Evolutionary conservation across 2,888 invertebrate genomes (phyloP).

Genomic region (Parnassius smintheus): DNA sequence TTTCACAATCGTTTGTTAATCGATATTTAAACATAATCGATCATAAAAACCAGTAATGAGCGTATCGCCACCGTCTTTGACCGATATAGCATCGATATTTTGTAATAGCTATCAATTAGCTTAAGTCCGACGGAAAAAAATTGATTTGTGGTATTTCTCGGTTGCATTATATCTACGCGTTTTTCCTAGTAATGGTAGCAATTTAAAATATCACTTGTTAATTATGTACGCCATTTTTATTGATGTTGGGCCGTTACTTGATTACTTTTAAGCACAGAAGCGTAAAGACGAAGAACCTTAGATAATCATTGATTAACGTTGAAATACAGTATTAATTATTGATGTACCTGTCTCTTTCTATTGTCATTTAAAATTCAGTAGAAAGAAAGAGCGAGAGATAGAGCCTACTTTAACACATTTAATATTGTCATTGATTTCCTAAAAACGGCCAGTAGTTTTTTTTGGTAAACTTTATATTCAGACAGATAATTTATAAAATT

Average conservation of each 20-base stretch:
- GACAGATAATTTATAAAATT: too few relatives aligned
- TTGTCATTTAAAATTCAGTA: too few relatives aligned
- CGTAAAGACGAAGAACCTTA: neutral
- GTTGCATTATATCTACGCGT: conserved; percentile 34
- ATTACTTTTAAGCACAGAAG: neutral
- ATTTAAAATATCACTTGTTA: conserved; percentile 19
- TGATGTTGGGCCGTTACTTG: neutral
- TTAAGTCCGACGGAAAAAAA: conserved; percentile 52
- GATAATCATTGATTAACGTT: too few relatives aligned
- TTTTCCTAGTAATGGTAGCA: conserved; percentile 31
- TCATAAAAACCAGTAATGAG: conserved; percentile 36
- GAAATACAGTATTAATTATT: too few relatives aligned
- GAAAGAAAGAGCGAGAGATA: too few relatives aligned
- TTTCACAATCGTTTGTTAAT: conserved; percentile 26
- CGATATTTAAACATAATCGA: conserved; percentile 31
- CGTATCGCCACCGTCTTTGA: conserved; percentile 44
- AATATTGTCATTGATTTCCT: too few relatives aligned
- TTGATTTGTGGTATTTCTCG: conserved; percentile 40
- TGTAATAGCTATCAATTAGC: conserved; percentile 62
- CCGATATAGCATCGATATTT: conserved; percentile 46
- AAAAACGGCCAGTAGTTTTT: too few relatives aligned
- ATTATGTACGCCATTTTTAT: conserved; percentile 18
- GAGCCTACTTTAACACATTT: too few relatives aligned
- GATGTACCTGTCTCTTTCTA: too few relatives aligned
- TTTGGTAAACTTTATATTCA: too few relatives aligned